Base-by-base conservation (phyloP, 2,888 invertebrate genomes). In the Minunthozetes semirufus region DNA sequence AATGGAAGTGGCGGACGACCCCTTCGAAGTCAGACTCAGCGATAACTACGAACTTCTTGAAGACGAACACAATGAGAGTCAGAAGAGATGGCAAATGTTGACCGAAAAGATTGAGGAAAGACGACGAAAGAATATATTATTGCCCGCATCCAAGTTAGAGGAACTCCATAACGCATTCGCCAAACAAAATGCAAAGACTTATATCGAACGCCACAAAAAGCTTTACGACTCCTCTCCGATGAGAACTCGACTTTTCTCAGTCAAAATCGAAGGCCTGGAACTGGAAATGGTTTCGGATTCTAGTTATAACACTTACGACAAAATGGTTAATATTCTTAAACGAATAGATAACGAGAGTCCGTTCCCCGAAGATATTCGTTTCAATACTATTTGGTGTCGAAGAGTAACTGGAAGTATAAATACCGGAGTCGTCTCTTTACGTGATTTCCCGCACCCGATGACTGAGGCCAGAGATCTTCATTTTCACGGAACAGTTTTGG, bases 1-100 rank as follows among this genome's bases (percentile, higher is more conserved):
- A 1, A 88, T 99, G 79, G 95, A 97, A 85, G 89, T 99, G 84
- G 91, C 91, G 78, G 99, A 99, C 82, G 98, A 99, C 87, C 97
- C 97, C 0, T 98, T 99, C 82, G 99, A 99, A 85, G 94, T 97
- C 3, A 93, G 93, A 81, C 85, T 99, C 9, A 88, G 96, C 0
- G 95, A 97, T 80, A 98, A 97, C 83, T 97, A 94, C 82, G 96
- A 96, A 81, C 85, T 98, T 0, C 83, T 96, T 68, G 93, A 94
- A 81, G 98, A 99, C 81, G 98, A 99, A 82, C 94, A 93, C 81
- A 89, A 91, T 80, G 98, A 99, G 82, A 92, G 93, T 81, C 87
- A 93, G 80, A 94, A 94, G 81, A 86, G 98, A 25, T 88, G 91
- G 77, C 89, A 91, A 75, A 90, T 94, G 87, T 86, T 98, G 33